Conservation (phyloP, 2,888 invertebrate species). For the Drosophila anceps region DNA sequence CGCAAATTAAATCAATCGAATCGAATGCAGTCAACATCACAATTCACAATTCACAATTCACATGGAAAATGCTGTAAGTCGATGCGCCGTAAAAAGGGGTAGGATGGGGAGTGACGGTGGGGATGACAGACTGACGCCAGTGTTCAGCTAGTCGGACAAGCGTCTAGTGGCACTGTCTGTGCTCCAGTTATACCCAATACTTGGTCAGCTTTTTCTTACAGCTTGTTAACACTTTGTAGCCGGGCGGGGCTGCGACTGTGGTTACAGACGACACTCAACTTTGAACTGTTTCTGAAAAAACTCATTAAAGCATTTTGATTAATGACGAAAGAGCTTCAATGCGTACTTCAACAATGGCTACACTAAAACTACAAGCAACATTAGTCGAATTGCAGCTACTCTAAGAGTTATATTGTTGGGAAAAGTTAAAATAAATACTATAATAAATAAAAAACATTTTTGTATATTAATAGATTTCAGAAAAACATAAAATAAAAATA, state of each 20-base stretch:
- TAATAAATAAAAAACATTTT: not conserved
- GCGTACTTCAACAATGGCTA: not conserved
- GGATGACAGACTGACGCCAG: slow-evolving; percentile 57
- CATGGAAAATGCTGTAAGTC: slow-evolving; percentile 78
- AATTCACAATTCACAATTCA: slow-evolving; percentile 71
- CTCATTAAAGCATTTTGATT: slow-evolving; percentile 66
- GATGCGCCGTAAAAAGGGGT: slow-evolving; percentile 9
- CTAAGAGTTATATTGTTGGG: not conserved
- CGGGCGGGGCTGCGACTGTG: not conserved
- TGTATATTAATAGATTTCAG: too few relatives aligned
- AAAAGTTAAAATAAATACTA: not conserved
- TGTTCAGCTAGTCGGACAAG: slow-evolving; percentile 49
- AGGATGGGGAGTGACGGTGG: not conserved
- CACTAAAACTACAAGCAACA: too few relatives aligned
- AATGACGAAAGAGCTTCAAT: slow-evolving; percentile 48
- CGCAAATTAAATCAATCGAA: slow-evolving; percentile 79
- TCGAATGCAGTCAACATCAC: slow-evolving; percentile 68
- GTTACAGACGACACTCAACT: slow-evolving; percentile 16
- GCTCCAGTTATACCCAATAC: slow-evolving; percentile 29
- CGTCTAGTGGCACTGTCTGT: slow-evolving; percentile 64
- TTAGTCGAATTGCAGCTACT: not conserved
- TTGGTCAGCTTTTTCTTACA: slow-evolving; percentile 41
- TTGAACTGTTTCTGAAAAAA: slow-evolving; percentile 23
- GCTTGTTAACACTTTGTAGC: slow-evolving; percentile 62
- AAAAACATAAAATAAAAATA: too few relatives aligned